phyloP scores from a whole-genome alignment of 1,140 invertebrate genomes.

The Centruroides vittatus region DNA sequence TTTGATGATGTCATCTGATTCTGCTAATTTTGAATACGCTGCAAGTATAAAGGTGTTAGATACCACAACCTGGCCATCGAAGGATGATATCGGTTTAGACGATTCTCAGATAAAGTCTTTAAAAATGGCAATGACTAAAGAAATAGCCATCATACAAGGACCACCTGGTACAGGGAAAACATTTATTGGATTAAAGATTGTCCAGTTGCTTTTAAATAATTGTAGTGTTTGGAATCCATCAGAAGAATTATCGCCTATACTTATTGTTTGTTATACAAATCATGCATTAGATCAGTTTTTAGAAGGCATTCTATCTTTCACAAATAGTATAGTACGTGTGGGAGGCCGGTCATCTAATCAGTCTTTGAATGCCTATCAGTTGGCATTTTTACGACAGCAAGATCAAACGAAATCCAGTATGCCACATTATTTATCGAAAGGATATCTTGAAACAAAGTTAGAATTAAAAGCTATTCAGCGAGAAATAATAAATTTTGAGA shows the following conservation, averaged over 20 bases:
- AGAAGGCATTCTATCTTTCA: constrained; percentile 42
- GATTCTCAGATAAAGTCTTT: constrained; percentile 33
- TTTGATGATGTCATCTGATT: neutral
- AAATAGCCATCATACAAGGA: constrained; percentile 52
- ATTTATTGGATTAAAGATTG: constrained; percentile 36
- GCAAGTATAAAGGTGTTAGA: neutral
- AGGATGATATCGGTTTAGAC: constrained; percentile 17
- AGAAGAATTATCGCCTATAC: constrained; percentile 35
- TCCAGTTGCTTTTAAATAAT: constrained; percentile 27
- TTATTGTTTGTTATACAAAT: constrained; percentile 72
- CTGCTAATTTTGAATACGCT: neutral
- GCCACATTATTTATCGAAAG: too few species aligned
- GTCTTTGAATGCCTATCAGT: constrained; percentile 12
- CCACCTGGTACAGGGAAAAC: constrained; percentile 68
- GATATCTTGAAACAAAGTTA: too few species aligned
- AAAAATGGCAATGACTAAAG: constrained; percentile 30
- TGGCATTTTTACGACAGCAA: neutral
- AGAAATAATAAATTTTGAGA: too few species aligned
- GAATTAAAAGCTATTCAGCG: too few species aligned
- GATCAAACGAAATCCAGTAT: too few species aligned
- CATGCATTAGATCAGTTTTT: constrained; percentile 80
- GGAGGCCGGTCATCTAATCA: constrained; percentile 46
- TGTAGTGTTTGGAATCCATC: constrained; percentile 17
- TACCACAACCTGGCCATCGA: neutral
- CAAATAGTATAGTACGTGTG: constrained; percentile 45